A percentile compares a stretch with the other conserved stretches of the same genome.
Conservation (phyloP, 1,140 invertebrate genomes). For the Scaptodrosophila lebanonensis region DNA sequence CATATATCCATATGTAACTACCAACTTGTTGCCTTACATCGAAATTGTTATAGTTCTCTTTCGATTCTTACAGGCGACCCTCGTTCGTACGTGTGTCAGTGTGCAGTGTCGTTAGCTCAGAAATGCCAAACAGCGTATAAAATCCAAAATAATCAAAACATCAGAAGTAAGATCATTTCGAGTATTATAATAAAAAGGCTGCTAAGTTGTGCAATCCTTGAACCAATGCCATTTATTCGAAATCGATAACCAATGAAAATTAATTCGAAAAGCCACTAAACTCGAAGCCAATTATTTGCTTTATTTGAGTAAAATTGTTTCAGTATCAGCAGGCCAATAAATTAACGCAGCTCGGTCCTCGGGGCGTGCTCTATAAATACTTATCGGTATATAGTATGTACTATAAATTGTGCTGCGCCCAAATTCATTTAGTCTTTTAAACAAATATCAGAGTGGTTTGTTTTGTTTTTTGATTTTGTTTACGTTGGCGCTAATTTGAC, state of each 20-base stretch:
- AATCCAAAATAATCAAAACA: conserved; percentile 13
- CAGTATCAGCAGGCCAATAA: conserved; percentile 13
- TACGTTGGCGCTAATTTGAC: too few relatives aligned
- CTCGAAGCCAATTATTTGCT: conserved; percentile 15
- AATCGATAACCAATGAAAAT: too few relatives aligned
- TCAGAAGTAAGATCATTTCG: too few relatives aligned
- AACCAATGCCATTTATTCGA: too few relatives aligned
- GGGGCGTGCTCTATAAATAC: conserved; percentile 19
- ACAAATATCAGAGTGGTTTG: too few relatives aligned
- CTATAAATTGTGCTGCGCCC: too few relatives aligned
- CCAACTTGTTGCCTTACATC: conserved; percentile 58
- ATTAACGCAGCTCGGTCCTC: conserved; percentile 1
- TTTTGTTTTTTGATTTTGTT: conserved; percentile 14
- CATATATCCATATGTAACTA: conserved; percentile 31
- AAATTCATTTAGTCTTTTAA: neutral
- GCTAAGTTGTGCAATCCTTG: too few relatives aligned
- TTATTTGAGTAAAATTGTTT: conserved; percentile 25
- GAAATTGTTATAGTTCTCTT: conserved; percentile 66
- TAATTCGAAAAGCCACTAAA: conserved; percentile 14
- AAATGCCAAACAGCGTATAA: conserved; percentile 36
- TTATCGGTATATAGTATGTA: conserved; percentile 21
- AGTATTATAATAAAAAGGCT: too few relatives aligned
- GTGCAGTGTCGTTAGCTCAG: conserved; percentile 37
- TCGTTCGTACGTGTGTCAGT: conserved; percentile 30
- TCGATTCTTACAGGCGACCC: conserved; percentile 64